Base-by-base conservation (phyloP, 2,113 vertebrate genomes). In the Phylloscopus trochilus region DNA sequence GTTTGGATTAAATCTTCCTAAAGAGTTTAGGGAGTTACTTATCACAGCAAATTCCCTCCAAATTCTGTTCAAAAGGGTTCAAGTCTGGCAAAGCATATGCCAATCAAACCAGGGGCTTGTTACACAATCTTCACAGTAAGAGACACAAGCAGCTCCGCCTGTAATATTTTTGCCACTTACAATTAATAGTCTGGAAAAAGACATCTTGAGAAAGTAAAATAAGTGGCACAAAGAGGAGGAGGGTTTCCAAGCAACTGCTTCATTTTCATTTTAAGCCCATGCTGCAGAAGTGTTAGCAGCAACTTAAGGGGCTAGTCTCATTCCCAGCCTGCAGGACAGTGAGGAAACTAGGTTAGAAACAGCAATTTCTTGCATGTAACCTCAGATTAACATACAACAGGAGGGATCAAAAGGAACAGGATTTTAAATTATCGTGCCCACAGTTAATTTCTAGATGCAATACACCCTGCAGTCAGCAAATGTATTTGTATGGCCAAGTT, bases 161-260 rank as follows among this genome's bases (percentile, higher is more conserved):
- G 90, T n/a, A 94, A 94, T 95, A 94, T 94, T 95, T 96, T 96
- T 96, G 80, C 76, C 89, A 75, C 90, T 92, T 92, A 91, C 88
- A 94, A 95, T 94, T 92, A 96, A 94, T 87, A 93, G 85, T 96
- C 95, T 96, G 88, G 92, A 59, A 96, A 91, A 88, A 92, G 43
- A 70, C 76, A 93, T 88, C 86, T 75, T 90, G 83, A 93, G 86
- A 96, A 94, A 90, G 80, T 90, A 96, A 96, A 95, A 92, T 79
- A 94, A 88, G 95, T 87, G 89, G 85, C 88, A 86, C 58, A 92
- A 92, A 95, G 95, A 96, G 53, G 88, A 95, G 92, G 94, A 93
- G 92, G 88, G 93, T 97, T 97, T 96, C 96, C 93, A 96, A 93
- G 95, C 94, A 96, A 97, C 92, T 72, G 72, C 73, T 95, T 93